A percentile compares a stretch with the other conserved stretches of the same genome.
phyloP scores from a whole-genome alignment of 2,113 vertebrate species.

The Oryctolagus cuniculus region DNA sequence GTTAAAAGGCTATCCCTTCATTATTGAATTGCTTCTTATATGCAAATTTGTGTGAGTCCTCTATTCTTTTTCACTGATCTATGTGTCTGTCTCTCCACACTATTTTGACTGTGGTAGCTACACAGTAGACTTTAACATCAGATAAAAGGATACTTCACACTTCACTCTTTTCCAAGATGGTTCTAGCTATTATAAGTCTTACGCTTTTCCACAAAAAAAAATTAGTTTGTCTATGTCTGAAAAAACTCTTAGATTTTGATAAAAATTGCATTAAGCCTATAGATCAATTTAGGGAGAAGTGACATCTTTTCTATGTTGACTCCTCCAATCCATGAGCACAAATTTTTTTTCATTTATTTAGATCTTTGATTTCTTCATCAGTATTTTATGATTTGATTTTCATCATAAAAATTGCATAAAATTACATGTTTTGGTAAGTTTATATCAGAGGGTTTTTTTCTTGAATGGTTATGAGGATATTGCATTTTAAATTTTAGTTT shows the following conservation, averaged over 20 bases:
- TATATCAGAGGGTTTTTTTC: not conserved
- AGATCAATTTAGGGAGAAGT: not conserved
- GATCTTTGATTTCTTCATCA: not conserved
- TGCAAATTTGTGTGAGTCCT: not conserved
- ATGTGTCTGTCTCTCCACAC: not conserved
- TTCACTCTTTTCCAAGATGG: not conserved
- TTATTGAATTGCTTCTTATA: not conserved
- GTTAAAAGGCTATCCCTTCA: not conserved
- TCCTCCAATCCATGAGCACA: not conserved
- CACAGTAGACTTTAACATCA: not conserved
- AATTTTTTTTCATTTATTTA: not conserved
- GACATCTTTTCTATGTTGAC: not conserved
- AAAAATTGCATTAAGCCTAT: not conserved
- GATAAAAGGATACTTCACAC: not conserved
- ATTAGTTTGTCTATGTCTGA: not conserved
- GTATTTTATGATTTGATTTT: not conserved
- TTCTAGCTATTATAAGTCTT: not conserved
- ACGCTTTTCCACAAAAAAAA: not conserved
- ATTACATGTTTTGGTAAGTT: not conserved
- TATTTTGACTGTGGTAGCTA: not conserved
- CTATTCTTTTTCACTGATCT: not conserved
- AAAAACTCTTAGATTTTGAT: not conserved
- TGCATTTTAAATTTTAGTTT: slow-evolving; percentile 10
- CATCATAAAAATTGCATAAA: too few relatives aligned
- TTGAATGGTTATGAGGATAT: not conserved